Evolutionary conservation across 35 echinoderm and acorn worm genomes (phyloP).

Genomic region (Lytechinus pictus): DNA sequence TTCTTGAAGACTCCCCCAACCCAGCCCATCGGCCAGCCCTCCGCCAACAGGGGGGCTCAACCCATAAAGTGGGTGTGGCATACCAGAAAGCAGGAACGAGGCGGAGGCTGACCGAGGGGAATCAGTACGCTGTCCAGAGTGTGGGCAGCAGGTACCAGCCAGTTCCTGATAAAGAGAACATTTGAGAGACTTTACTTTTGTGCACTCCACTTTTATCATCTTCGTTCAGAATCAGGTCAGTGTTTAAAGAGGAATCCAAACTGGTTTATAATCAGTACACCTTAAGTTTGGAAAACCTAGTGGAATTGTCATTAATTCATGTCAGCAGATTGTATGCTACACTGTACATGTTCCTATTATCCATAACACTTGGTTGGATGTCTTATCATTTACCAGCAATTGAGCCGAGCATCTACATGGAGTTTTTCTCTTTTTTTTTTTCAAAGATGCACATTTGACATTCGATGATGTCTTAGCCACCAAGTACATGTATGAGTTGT

Average conservation of each 20-base stretch:
- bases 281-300: neutral
- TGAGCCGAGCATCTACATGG: too few relatives aligned
- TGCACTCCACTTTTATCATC: neutral
- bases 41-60: neutral
- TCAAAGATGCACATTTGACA: too few relatives aligned
- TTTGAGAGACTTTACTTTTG: neutral
- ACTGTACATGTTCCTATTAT: too few relatives aligned
- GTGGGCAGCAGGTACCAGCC: conserved; percentile 74
- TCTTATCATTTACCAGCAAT: too few relatives aligned
- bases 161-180: conserved; percentile 68
- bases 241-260: neutral
- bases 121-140: conserved; percentile 9
- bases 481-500: neutral
- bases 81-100: conserved; percentile 36
- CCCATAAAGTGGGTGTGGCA: neutral
- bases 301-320: neutral
- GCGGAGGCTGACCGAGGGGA: conserved; percentile 18
- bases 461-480: too few relatives aligned
- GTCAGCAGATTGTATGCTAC: neutral
- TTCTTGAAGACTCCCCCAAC: conserved; percentile 49
- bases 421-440: too few relatives aligned
- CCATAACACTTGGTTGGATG: too few relatives aligned
- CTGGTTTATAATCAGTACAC: neutral
- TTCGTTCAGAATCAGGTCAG: neutral
- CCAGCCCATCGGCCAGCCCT: neutral